Evolutionary conservation across 1,140 invertebrate species (phyloP), one percentile per base, ranked within the genome.

Genomic region (Caenorhabditis briggsae): DNA sequence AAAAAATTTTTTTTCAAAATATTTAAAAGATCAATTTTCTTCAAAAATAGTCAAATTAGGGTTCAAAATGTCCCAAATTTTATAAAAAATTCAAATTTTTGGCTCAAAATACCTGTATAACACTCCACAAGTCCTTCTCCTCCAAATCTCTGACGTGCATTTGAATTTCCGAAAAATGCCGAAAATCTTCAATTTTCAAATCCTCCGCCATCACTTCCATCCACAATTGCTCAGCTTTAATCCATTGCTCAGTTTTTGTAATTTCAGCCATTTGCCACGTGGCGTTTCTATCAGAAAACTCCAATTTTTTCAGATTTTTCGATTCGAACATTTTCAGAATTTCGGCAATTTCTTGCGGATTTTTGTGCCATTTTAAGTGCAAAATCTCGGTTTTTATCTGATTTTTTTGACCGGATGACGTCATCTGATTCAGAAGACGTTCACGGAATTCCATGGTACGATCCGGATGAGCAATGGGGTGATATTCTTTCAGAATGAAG

Each of bases 401-500:
- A n/a, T 8, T 12, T 33, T 33, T 33, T 25, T 12, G 9, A 11
- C 8, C 23, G 0, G 43, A n/a, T n/a, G 43, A 50, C n/a, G 43
- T 78, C 46, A 78, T 50, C 70, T 46, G 43, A 12, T 50, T 23
- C 46, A 78, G 70, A 50, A 78, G 70, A 25, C 70, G 43, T 78
- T 50, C 46, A 0, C 70, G 3, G 46, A 78, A 78, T 78, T 78
- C 46, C 46, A 78, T 50, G 2, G 70, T 78, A 12, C n/a, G 50
- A 7, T 50, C 43, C 11, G 70, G 70, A 43, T 78, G 43, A 1
- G 70, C 70, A 0, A 53, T 78, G 11, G 70, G 70, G 14, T 50
- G 20, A 3, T 20, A 53, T 5, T 46, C 33, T 18, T 50, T 50
- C 18, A 78, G 5, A 0, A 78, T 78, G 33, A 70, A 9, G 16